A percentile compares a stretch with the other conserved stretches of the same genome.
These are phyloP conservation scores for Anguilla rostrata DNA, from an alignment of 2,113 vertebrate genomes.

Conservation along the genomic window DNA sequence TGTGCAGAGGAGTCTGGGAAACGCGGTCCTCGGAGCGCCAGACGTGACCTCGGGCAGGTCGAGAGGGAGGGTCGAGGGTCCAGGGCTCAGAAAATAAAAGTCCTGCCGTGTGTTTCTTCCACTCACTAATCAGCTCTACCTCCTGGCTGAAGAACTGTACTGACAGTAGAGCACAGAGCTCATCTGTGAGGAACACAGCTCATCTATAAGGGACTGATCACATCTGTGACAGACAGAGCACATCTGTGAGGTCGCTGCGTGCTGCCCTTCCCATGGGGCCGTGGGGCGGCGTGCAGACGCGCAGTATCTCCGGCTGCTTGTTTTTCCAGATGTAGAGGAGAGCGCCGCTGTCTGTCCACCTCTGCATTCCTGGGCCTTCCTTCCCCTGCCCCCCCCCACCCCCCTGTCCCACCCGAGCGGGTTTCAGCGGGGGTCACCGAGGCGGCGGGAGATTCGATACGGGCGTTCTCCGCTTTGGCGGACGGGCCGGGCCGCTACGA, in stretches of 20 bases:
- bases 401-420: background rate
- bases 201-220: background rate
- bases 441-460: background rate
- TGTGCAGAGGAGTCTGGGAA: conserved; percentile 57
- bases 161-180: too few species aligned
- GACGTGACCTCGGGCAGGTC: conserved; percentile 41
- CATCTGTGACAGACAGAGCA: background rate
- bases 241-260: background rate
- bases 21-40: conserved; percentile 47
- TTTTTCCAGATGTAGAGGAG: background rate
- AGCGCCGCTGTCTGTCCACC: background rate
- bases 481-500: background rate
- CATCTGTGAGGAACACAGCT: too few species aligned
- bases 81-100: too few species aligned
- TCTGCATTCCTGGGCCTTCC: conserved; percentile 3
- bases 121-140: too few species aligned
- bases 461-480: background rate
- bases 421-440: background rate
- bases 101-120: too few species aligned
- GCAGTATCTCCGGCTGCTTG: background rate
- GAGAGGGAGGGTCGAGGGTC: conserved; percentile 1
- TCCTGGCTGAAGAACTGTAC: too few species aligned
- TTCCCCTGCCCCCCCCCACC: background rate
- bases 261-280: background rate
- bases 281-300: background rate